Evolutionary conservation across 2,888 invertebrate genomes (phyloP), one percentile per base, ranked within the genome.

Genomic region (Monoplex corrugatus): DNA sequence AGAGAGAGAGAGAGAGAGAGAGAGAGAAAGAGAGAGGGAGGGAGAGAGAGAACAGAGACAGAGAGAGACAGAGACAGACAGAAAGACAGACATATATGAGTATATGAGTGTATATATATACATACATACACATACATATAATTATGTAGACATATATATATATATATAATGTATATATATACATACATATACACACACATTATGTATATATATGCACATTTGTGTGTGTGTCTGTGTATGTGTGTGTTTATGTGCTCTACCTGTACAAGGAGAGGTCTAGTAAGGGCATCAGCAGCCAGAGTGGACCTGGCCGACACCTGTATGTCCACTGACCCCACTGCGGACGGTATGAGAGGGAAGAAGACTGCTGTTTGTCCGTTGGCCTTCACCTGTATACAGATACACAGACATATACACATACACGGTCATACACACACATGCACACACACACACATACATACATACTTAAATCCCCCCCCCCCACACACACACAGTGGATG

Each of bases 281-380:
- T 97, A 6, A 98, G 97, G 16, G 98, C 97, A 95, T 99, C 98
- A 10, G 98, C 98, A 57, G 97, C 97, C 72, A 97, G 96, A 16
- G 97, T 97, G 44, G 97, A 97, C 43, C 97, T 97, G 35, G 98
- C 98, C 8, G 97, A 97, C 2, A 98, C 97, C 96, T 97, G 97
- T 44, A 98, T 96, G 63, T 97, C 97, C 23, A 98, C 97, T 35
- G 97, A 96, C 32, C 98, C 98, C 16, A 98, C 96, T 91, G 97
- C 97, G 90, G 97, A 97, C 0, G 98, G 98, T n/a, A 97, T 97
- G 89, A 98, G 97, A 96, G 98, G 97, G 96, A 99, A 98, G 89
- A 98, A 98, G 0, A 98, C 97, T 0, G 98, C 97, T 90, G 97
- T 97, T n/a, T 97, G 98, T 23, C 97, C 97, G 89, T 98, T 97